Evolutionary conservation across 1,140 invertebrate species (phyloP), one percentile per base, ranked within the genome.

Genomic region (Tetranychus cinnabarinus): DNA sequence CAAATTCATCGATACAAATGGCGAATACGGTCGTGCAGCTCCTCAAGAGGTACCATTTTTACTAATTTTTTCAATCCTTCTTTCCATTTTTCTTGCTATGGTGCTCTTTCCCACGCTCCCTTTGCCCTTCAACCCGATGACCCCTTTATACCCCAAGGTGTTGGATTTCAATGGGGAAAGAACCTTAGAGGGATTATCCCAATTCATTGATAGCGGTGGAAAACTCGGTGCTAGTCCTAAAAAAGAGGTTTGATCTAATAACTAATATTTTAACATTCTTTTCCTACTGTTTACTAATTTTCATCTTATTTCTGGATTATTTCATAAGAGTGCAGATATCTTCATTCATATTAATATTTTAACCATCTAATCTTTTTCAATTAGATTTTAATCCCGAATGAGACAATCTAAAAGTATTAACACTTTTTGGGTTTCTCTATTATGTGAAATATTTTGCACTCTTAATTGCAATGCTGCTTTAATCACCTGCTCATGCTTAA

Each of bases 151-250:
- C 10, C 39, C 39, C 39, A 31, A 91, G 76, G 77, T 81, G 65
- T 78, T 97, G 66, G 86, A 96, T 69, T 98, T 88, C 78, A 86
- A 83, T 70, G 90, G 91, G 61, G 88, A 91, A 70, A 81, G 93
- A 73, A 97, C 90, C 65, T 77, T 97, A 66, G 91, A 92, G 69
- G 92, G 80, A 62, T 79, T 98, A 66, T 77, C 80, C 58, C 88
- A 93, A 75, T 98, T 97, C 78, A 73, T 98, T 59, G 88, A 95
- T 71, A 78, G 77, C 54, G 80, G 80, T 62, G 84, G 83, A 61
- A 77, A 77, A 55, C 78, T 78, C 62, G 81, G 79, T 7, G 75
- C 80, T 71, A 77, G 78, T 56, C 74, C 77, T 59, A 75, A 76
- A 45, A 73, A 77, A 62, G 79, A 82, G 75, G 81, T 82, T 62